A percentile compares a stretch with the other conserved stretches of the same genome.
phyloP scores from a whole-genome alignment of 2,113 vertebrate species.

The Okapia johnstoni region DNA sequence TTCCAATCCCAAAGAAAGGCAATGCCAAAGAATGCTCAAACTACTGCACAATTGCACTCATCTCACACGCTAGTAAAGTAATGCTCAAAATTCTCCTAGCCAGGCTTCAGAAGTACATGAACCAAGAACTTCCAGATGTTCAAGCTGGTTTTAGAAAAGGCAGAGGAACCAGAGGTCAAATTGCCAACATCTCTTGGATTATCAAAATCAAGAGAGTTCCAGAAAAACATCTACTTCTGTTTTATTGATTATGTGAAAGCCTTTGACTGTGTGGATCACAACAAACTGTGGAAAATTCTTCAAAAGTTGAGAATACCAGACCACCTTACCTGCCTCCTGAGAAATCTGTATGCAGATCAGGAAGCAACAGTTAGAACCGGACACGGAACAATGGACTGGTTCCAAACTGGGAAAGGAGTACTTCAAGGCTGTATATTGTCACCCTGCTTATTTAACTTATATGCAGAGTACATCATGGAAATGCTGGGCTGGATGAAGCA shows the following conservation, averaged over 20 bases:
- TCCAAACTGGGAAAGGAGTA: background rate
- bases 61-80: background rate
- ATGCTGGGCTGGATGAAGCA: rapidly evolving
- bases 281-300: background rate
- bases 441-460: background rate
- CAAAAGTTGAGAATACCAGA: background rate
- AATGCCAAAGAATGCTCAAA: background rate
- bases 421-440: background rate
- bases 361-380: background rate
- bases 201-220: background rate
- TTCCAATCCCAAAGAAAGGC: background rate
- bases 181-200: background rate
- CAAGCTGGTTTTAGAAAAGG: background rate
- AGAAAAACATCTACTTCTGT: background rate
- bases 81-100: background rate
- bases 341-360: background rate
- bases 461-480: background rate
- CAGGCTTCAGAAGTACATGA: background rate
- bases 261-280: background rate
- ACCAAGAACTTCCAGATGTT: background rate
- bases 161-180: background rate
- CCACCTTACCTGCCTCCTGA: background rate
- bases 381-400: background rate
- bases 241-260: background rate
- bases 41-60: background rate